Percentiles rank a stretch among this genome's conserved stretches.
These are phyloP conservation scores for Mylabris sibirica DNA, from an alignment of 2,888 invertebrate species.

Conservation along the genomic window DNA sequence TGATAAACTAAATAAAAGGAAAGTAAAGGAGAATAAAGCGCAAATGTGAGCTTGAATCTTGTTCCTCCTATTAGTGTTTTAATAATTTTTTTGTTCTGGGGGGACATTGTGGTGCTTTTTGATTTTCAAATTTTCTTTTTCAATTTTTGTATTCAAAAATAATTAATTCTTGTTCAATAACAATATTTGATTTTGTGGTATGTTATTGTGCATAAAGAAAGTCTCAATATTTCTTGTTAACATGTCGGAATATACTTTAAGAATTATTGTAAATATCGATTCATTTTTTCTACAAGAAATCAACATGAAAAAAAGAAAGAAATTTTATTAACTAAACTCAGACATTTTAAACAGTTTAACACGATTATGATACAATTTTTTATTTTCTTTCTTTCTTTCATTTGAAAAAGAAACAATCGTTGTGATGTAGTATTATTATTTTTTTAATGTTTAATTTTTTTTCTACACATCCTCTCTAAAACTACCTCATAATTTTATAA, in stretches of 20 bases:
- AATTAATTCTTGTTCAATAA: slow-evolving; percentile 34
- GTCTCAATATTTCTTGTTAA: slow-evolving; percentile 46
- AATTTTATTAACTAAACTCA: slow-evolving; percentile 37
- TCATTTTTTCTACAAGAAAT: slow-evolving; percentile 35
- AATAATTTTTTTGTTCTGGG: slow-evolving; percentile 8
- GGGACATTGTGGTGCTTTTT: slow-evolving; percentile 46
- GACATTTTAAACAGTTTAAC: slow-evolving; percentile 43
- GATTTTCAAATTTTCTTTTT: not conserved
- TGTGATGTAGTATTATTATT: slow-evolving; percentile 50
- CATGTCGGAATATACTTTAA: slow-evolving; percentile 40
- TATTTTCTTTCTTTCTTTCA: slow-evolving; percentile 24
- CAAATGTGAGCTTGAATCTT: slow-evolving; percentile 37
- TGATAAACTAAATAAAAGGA: not conserved
- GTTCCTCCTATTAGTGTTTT: slow-evolving; percentile 34
- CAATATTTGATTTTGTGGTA: slow-evolving; percentile 46
- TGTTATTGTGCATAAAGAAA: slow-evolving; percentile 48
- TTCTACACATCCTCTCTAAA: slow-evolving; percentile 35
- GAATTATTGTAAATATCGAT: slow-evolving; percentile 46
- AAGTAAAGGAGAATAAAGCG: slow-evolving; percentile 1
- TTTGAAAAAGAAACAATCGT: slow-evolving; percentile 14
- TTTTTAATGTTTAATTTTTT: slow-evolving; percentile 47
- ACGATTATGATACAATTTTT: slow-evolving; percentile 24
- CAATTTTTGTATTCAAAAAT: not conserved
- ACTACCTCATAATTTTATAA: slow-evolving; percentile 52
- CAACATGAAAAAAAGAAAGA: slow-evolving; percentile 43